Conservation (phyloP, 2,797 vertebrate species). For the Myotis findleyi region DNA sequence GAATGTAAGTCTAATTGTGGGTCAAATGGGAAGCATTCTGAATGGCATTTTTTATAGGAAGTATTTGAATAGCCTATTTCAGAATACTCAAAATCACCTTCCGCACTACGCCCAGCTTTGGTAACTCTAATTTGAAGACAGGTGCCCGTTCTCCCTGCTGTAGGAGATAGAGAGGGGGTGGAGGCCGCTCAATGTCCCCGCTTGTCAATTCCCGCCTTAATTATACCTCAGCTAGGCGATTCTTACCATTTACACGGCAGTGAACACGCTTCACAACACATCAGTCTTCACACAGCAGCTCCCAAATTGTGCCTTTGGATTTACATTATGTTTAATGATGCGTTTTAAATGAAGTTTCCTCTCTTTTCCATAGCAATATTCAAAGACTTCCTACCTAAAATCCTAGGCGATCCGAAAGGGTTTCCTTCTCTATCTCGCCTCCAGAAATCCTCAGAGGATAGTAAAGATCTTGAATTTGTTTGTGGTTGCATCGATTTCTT, state of each 20-base stretch:
- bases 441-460: slow-evolving; percentile 1
- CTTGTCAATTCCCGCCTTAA: neutral
- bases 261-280: neutral
- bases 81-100: neutral
- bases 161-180: neutral
- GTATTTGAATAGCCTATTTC: neutral
- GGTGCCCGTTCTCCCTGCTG: neutral
- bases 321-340: neutral
- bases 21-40: slow-evolving; percentile 41
- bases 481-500: neutral
- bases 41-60: neutral
- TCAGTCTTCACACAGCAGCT: neutral
- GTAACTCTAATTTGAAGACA: slow-evolving; percentile 3
- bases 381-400: neutral
- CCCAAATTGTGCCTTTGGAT: neutral
- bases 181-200: neutral
- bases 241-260: neutral
- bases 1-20: slow-evolving; percentile 26
- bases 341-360: neutral
- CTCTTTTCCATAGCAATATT: neutral
- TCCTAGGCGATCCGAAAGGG: neutral
- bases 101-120: neutral
- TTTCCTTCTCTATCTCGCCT: slow-evolving; percentile 7
- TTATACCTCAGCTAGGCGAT: neutral
- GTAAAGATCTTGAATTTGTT: neutral